Conservation (phyloP, 2,113 vertebrate genomes). For the Nannobrachium achirus region DNA sequence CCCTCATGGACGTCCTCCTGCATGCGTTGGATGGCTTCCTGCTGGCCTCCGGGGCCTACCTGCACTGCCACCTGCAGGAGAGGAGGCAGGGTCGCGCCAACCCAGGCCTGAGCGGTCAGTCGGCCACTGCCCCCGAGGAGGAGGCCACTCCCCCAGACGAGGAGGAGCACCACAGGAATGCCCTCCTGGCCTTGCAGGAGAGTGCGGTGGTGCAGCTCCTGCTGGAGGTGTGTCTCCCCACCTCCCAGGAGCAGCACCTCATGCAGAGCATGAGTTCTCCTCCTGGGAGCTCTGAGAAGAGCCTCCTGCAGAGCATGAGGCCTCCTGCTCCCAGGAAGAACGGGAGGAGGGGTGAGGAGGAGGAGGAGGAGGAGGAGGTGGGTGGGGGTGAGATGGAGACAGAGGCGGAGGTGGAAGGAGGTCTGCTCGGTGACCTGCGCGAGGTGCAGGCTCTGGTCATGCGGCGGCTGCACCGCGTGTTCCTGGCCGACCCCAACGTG, state of each 20-base stretch:
- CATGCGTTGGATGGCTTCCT: conserved; percentile 98
- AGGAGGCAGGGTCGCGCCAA: conserved; percentile 82
- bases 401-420: conserved; percentile 78
- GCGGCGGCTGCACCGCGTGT: conserved; percentile 97
- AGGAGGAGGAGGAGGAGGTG: not conserved
- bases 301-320: conserved; percentile 72
- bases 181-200: conserved; percentile 95
- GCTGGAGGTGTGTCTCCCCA: conserved; percentile 93
- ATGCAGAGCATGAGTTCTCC: conserved; percentile 65
- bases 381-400: not conserved
- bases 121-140: conserved; percentile 91
- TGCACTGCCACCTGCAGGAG: conserved; percentile 95
- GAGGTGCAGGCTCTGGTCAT: conserved; percentile 99
- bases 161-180: conserved; percentile 89
- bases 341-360: not conserved
- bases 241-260: conserved; percentile 81
- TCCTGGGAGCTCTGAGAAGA: no score
- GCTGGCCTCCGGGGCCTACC: conserved; percentile 94
- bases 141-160: conserved; percentile 93
- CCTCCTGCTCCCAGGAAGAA: conserved; percentile 32
- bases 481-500: conserved; percentile 98
- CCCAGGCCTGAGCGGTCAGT: conserved; percentile 82
- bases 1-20: conserved; percentile 94
- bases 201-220: conserved; percentile 98
- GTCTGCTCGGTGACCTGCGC: conserved; percentile 90